Conservation (phyloP, 2,888 invertebrate genomes). For the Sarcophaga rosellei region DNA sequence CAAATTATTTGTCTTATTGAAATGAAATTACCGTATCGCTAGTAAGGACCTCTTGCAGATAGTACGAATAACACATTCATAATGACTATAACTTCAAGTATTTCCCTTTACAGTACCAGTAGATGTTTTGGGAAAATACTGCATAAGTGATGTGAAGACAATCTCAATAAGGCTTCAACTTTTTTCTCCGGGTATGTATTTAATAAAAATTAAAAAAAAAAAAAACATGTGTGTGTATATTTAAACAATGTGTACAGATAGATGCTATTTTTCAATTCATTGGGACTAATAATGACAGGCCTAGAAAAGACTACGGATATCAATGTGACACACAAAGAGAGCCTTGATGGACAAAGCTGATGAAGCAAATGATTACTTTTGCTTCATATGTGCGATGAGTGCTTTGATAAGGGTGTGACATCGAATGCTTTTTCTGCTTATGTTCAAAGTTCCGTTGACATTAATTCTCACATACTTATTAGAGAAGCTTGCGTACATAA, state of each 20-base stretch:
- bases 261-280: neutral
- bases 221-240: neutral
- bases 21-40: too few species aligned
- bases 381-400: slow-evolving; percentile 11
- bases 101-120: too few species aligned
- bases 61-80: too few species aligned
- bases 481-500: neutral
- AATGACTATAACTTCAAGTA: too few species aligned
- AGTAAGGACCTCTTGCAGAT: too few species aligned
- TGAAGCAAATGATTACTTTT: slow-evolving; percentile 65
- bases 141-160: too few species aligned
- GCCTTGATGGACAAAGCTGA: slow-evolving; percentile 58
- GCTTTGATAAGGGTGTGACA: neutral
- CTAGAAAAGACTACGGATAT: slow-evolving; percentile 40
- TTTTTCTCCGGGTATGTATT: too few species aligned
- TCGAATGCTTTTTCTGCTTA: neutral
- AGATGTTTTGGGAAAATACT: too few species aligned
- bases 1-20: too few species aligned
- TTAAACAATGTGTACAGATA: neutral
- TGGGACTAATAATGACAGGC: slow-evolving; percentile 17
- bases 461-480: neutral
- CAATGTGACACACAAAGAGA: slow-evolving; percentile 36
- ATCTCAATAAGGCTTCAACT: too few species aligned
- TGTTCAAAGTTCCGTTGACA: neutral
- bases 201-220: too few species aligned